Percentiles rank a stretch among this genome's conserved stretches.
Evolutionary conservation across 2,797 vertebrate species (phyloP).

Genomic region (Notoglanidium macrostoma): DNA sequence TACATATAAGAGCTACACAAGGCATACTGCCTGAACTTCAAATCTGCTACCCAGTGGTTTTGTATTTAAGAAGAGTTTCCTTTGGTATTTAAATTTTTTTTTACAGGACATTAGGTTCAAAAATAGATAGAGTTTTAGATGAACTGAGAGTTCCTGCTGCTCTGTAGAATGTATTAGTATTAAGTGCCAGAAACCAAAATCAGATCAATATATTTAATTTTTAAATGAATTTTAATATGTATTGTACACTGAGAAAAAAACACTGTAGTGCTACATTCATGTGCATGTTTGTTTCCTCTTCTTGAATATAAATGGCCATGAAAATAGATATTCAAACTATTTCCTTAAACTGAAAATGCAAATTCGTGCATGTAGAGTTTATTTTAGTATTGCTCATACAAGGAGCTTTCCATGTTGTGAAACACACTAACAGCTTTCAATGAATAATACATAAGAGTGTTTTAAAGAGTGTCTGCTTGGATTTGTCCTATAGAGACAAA

Average conservation of each 20-base stretch:
- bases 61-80: not conserved
- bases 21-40: not conserved
- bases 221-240: not conserved
- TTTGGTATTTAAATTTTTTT: not conserved
- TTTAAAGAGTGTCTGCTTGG: too few species aligned
- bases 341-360: not conserved
- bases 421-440: not conserved
- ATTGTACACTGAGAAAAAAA: not conserved
- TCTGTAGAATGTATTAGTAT: not conserved
- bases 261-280: not conserved
- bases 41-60: not conserved
- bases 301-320: not conserved
- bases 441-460: not conserved
- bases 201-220: not conserved
- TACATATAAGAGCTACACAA: not conserved
- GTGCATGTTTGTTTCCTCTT: not conserved
- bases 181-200: not conserved
- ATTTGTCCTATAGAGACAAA: not conserved
- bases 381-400: not conserved
- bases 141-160: not conserved
- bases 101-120: not conserved
- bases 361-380: not conserved
- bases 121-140: not conserved
- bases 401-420: not conserved
- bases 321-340: not conserved